Base-by-base conservation (phyloP, 2,113 vertebrate species). In the Morone saxatilis region DNA sequence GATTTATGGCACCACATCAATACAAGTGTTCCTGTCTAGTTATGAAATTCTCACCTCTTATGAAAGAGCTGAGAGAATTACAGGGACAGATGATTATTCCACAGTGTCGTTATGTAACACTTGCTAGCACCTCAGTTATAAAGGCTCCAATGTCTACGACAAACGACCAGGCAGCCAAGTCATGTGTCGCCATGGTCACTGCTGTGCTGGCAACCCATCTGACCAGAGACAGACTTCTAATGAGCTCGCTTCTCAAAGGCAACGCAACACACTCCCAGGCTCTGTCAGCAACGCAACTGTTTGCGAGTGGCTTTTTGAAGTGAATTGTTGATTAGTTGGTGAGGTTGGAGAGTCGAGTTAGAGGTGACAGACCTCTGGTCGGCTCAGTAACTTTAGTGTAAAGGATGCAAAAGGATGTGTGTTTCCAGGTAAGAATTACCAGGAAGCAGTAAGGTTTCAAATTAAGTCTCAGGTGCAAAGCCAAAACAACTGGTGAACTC, bases 151-250 rank as follows among this genome's bases (percentile, higher is more conserved):
- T 81, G 81, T 91, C 74, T 61, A 40, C 38, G 59, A 66, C 68
- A 73, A 84, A 53, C 22, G 38, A 57, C 53, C 72, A 69, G 61
- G 65, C 82, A 69, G 80, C 76, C 83, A 56, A 86, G 81, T 83
- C 76, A 65, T 76, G 76, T 81, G 85, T 88, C 70, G 10, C 90
- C 83, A 88, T 87, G 78, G 88, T 85, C 86, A 90, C 89, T 60
- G 80, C 76, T 66, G 66, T 53, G 57, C 85, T 67, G 80, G 80
- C 69, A 85, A 74, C 43, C 71, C 69, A 61, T 86, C 80, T 79
- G 88, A 90, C 84, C 68, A 73, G 81, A 71, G 54, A 86, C 73
- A 74, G 80, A 86, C 81, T 84, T 73, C 56, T 88, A 85, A 93
- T 88, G 84, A 88, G 85, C 68, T 82, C 5, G n/a, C 68, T 76